Percentiles rank a stretch among this genome's conserved stretches.
Evolutionary conservation across 2,797 vertebrate genomes (phyloP).

Genomic region (Schizothorax lantsangensis): DNA sequence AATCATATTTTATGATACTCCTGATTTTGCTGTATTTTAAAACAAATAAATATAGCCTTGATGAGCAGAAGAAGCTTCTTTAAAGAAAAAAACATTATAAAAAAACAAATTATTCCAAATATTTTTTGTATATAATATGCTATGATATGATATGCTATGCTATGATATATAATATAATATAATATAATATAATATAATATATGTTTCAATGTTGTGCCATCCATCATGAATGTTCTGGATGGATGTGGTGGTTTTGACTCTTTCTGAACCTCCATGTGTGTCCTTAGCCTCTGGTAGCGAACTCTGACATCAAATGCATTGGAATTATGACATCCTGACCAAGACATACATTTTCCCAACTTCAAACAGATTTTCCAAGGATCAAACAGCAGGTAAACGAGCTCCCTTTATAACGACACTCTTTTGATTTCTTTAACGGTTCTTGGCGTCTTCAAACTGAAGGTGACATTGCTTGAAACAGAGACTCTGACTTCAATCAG

Average conservation of each 20-base stretch:
- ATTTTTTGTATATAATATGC: too few relatives aligned
- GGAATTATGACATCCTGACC: constrained; percentile 8
- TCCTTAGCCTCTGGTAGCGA: neutral
- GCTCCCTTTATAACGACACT: neutral
- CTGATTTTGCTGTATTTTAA: too few relatives aligned
- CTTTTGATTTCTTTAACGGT: constrained; percentile 1
- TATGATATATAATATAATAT: too few relatives aligned
- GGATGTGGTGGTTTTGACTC: neutral
- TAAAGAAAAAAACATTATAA: too few relatives aligned
- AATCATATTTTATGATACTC: neutral
- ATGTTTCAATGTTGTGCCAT: neutral
- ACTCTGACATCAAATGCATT: neutral
- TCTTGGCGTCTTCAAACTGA: constrained; percentile 26
- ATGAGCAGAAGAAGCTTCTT: too few relatives aligned
- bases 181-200: too few relatives aligned
- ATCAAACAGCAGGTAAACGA: constrained; percentile 26
- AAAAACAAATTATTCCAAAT: too few relatives aligned
- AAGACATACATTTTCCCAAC: neutral
- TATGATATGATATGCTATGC: too few relatives aligned
- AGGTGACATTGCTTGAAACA: constrained; percentile 46
- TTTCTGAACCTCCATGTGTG: neutral
- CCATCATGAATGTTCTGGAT: neutral
- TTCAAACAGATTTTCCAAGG: constrained; percentile 4
- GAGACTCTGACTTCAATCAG: neutral
- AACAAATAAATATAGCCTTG: too few relatives aligned